A percentile compares a stretch with the other conserved stretches of the same genome.
phyloP scores from a whole-genome alignment of 2,888 invertebrate species.

The Andrena flavipes region DNA sequence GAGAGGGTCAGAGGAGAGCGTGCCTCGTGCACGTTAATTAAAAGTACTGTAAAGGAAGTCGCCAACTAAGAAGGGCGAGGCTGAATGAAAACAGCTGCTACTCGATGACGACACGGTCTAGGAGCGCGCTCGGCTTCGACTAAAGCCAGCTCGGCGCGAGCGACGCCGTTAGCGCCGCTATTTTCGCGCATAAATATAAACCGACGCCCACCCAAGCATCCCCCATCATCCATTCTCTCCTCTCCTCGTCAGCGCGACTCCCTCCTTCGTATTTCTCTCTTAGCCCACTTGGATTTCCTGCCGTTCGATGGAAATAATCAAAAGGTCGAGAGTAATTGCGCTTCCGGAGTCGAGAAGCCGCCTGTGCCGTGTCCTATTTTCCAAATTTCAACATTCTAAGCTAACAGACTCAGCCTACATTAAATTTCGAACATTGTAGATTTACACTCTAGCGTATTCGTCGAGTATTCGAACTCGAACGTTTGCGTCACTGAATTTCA shows the following conservation, averaged over 20 bases:
- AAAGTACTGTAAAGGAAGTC: conserved; percentile 78
- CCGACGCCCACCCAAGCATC: conserved; percentile 65
- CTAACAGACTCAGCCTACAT: no score
- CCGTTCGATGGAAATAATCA: neutral
- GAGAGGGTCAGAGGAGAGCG: conserved; percentile 17
- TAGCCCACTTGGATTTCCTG: neutral
- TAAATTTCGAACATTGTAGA: no score
- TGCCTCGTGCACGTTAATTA: conserved; percentile 68
- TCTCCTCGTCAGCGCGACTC: neutral
- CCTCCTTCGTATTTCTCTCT: conserved; percentile 1
- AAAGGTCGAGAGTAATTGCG: conserved; percentile 1
- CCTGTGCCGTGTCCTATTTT: neutral
- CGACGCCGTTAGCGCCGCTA: conserved; percentile 68
- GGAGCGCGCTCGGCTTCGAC: conserved; percentile 56
- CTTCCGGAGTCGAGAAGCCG: neutral
- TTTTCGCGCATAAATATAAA: conserved; percentile 79
- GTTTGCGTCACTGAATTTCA: no score
- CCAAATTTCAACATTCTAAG: no score
- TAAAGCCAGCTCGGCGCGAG: conserved; percentile 37
- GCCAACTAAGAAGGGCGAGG: conserved; percentile 80
- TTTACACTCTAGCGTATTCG: no score
- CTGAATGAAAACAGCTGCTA: conserved; percentile 84
- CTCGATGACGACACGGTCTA: conserved; percentile 79
- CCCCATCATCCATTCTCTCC: conserved; percentile 7
- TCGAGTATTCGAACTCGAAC: no score